These are phyloP conservation scores for Rafetus swinhoei DNA, from an alignment of 2,113 vertebrate species.

Conservation along the genomic window DNA sequence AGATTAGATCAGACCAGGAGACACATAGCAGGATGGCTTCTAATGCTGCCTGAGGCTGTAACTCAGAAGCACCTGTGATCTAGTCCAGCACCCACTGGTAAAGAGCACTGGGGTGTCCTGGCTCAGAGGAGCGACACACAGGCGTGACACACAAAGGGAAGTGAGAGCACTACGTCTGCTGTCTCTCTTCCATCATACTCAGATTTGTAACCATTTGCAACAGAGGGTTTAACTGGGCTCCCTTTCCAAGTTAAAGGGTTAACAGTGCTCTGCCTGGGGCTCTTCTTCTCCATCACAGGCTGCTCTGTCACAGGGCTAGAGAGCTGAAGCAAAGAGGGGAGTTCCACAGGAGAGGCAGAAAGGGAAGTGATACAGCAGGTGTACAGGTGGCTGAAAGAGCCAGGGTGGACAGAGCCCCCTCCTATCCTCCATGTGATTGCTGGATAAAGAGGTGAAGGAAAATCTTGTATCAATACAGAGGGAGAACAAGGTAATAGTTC, in stretches of 20 bases:
- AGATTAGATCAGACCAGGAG: background rate
- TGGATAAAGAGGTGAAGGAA: background rate
- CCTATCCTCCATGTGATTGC: background rate
- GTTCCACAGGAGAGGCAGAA: background rate
- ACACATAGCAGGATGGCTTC: background rate
- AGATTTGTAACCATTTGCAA: background rate
- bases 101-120: background rate
- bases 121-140: background rate
- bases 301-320: background rate
- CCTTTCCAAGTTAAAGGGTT: background rate
- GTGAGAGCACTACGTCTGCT: background rate
- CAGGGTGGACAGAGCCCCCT: background rate
- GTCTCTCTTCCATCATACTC: background rate
- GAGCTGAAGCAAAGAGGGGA: background rate
- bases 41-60: background rate
- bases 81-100: background rate
- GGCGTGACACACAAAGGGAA: too few relatives aligned
- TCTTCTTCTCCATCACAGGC: rapidly evolving
- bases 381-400: background rate
- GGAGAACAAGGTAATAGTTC: background rate
- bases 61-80: background rate
- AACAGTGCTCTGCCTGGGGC: background rate
- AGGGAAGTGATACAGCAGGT: background rate
- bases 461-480: background rate
- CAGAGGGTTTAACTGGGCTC: background rate